These are phyloP conservation scores for Metaphire vulgaris DNA, from an alignment of 1,140 invertebrate genomes.

Conservation along the genomic window DNA sequence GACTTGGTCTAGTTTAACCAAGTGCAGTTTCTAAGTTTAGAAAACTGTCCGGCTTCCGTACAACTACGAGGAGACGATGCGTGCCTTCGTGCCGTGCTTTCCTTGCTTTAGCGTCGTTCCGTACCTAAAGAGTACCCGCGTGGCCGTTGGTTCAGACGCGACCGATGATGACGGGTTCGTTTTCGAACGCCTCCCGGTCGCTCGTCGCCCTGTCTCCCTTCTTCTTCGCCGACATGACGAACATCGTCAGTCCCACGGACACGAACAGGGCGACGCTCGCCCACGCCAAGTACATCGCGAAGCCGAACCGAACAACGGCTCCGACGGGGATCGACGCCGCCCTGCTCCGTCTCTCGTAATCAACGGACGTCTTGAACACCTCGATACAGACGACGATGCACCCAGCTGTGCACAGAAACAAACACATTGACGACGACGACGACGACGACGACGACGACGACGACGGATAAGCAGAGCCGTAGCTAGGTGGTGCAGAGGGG, in stretches of 20 bases:
- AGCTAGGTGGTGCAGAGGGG: too few species aligned
- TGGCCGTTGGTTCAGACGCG: constrained; percentile 54
- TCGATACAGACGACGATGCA: constrained; percentile 72
- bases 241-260: constrained; percentile 64
- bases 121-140: too few species aligned
- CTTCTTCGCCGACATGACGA: constrained; percentile 64
- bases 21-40: too few species aligned
- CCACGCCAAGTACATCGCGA: constrained; percentile 63
- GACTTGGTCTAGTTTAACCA: too few species aligned
- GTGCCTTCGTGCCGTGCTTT: too few species aligned
- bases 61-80: too few species aligned
- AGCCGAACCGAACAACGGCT: constrained; percentile 60
- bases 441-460: too few species aligned
- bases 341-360: constrained; percentile 63
- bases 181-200: constrained; percentile 70
- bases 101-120: too few species aligned
- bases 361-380: constrained; percentile 65
- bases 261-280: constrained; percentile 68
- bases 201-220: constrained; percentile 67
- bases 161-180: constrained; percentile 74
- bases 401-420: constrained; percentile 54
- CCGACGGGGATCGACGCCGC: constrained; percentile 63
- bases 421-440: too few species aligned
- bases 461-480: too few species aligned
- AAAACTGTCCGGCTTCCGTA: too few species aligned